phyloP scores from a whole-genome alignment of 2,113 vertebrate species.

The Oenanthe melanoleuca region DNA sequence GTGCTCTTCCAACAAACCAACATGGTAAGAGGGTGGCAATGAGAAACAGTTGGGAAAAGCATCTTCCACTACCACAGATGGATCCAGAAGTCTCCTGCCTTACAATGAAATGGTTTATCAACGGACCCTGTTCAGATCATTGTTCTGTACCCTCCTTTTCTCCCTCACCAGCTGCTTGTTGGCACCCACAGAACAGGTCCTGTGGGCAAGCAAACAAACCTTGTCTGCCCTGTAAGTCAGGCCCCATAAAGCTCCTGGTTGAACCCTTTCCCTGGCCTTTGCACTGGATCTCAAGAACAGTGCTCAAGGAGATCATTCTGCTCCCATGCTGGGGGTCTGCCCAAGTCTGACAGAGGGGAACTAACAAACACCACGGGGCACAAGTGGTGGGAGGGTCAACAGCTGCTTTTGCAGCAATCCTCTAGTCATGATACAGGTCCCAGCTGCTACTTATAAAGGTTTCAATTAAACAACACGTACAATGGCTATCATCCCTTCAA shows the following conservation, averaged over 20 bases:
- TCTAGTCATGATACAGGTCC: not conserved
- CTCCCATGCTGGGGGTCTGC: not conserved
- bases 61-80: not conserved
- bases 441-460: not conserved
- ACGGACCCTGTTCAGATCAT: not conserved
- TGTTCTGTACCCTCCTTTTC: not conserved
- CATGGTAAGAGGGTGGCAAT: accelerated
- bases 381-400: not conserved
- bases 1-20: not conserved
- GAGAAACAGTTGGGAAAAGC: not conserved
- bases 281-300: not conserved
- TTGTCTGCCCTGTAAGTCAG: not conserved
- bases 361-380: not conserved
- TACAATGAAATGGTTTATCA: not conserved
- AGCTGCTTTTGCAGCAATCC: not conserved
- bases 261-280: not conserved
- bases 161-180: not conserved
- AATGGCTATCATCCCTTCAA: not conserved
- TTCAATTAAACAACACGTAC: not conserved
- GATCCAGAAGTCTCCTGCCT: not conserved
- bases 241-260: not conserved
- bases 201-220: not conserved
- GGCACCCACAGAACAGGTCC: not conserved
- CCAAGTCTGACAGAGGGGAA: not conserved
- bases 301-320: not conserved